phyloP scores from a whole-genome alignment of 2,888 invertebrate genomes.

The Pterostichus niger region DNA sequence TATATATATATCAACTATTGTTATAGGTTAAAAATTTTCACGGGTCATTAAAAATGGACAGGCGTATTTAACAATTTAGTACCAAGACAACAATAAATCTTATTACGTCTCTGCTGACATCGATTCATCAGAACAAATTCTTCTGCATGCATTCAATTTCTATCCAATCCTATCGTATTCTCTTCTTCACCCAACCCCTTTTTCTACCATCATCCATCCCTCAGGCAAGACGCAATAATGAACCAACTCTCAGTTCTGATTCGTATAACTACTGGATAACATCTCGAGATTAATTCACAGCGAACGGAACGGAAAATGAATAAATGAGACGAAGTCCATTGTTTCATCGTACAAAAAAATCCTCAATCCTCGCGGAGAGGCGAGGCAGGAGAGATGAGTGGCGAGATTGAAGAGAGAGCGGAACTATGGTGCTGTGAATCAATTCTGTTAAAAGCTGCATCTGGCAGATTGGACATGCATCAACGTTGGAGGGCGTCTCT shows the following conservation, averaged over 20 bases:
- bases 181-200: not conserved
- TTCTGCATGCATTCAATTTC: not conserved
- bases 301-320: slow-evolving; percentile 70
- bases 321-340: slow-evolving; percentile 70
- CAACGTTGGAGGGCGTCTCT: not conserved
- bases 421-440: slow-evolving; percentile 70
- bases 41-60: no score
- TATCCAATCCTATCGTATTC: not conserved
- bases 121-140: slow-evolving; percentile 7
- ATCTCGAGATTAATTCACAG: slow-evolving; percentile 70
- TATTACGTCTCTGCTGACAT: no score
- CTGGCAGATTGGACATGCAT: slow-evolving; percentile 70
- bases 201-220: not conserved
- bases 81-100: no score
- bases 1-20: no score
- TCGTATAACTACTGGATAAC: slow-evolving; percentile 69
- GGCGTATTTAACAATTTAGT: no score
- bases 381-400: not conserved
- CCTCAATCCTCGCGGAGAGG: slow-evolving; percentile 57
- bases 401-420: slow-evolving; percentile 52
- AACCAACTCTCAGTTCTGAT: slow-evolving; percentile 68
- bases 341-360: slow-evolving; percentile 69
- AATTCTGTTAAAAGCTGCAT: slow-evolving; percentile 72
- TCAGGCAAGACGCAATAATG: slow-evolving; percentile 43
- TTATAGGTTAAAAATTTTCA: no score